Percentiles rank a stretch among this genome's conserved stretches.
phyloP scores from a whole-genome alignment of 2,797 vertebrate species.

The Sciurus carolinensis region DNA sequence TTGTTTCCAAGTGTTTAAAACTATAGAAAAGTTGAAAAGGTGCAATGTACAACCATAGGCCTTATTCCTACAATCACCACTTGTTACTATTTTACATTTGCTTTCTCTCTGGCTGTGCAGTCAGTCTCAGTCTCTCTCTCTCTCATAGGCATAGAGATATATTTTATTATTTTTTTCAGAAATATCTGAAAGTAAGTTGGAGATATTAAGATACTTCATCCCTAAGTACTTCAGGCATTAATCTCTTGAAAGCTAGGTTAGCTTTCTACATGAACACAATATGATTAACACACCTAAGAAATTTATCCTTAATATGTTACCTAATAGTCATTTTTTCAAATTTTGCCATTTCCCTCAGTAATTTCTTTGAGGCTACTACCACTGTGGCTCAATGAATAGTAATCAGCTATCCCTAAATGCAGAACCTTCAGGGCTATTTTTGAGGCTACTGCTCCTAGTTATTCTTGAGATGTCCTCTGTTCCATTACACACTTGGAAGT shows the following conservation, averaged over 20 bases:
- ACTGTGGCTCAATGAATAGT: not conserved
- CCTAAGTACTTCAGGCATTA: not conserved
- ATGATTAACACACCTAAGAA: not conserved
- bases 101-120: not conserved
- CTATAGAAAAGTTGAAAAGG: not conserved
- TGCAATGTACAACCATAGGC: not conserved
- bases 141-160: not conserved
- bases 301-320: not conserved
- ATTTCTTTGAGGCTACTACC: not conserved
- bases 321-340: not conserved
- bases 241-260: not conserved
- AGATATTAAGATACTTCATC: not conserved
- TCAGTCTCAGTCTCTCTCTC: not conserved
- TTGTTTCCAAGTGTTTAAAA: conserved; percentile 24
- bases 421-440: not conserved
- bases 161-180: not conserved
- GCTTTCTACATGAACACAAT: not conserved
- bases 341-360: not conserved
- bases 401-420: not conserved
- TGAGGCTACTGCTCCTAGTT: not conserved
- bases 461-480: not conserved
- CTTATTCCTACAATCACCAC: accelerated
- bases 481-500: not conserved
- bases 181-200: not conserved
- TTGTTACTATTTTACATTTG: not conserved